Evolutionary conservation across 2,113 vertebrate genomes (phyloP).

Genomic region (Cavia aperea): DNA sequence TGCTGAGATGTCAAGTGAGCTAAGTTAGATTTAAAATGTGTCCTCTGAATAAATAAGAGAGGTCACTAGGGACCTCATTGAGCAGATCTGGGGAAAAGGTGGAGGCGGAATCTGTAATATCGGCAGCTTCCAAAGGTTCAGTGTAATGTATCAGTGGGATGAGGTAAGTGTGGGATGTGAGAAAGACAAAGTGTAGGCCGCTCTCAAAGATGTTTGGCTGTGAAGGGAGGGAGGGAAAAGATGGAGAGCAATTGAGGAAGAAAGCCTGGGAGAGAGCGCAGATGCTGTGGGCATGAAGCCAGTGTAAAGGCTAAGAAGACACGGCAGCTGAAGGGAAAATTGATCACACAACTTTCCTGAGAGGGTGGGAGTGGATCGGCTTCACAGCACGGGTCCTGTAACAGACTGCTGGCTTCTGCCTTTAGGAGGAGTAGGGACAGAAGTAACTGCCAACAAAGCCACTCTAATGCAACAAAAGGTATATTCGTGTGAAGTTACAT

Average conservation of each 20-base stretch:
- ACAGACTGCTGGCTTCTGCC: neutral
- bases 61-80: slow-evolving; percentile 48
- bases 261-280: slow-evolving; percentile 27
- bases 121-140: slow-evolving; percentile 47
- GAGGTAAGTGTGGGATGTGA: slow-evolving; percentile 63
- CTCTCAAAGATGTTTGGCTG: slow-evolving; percentile 56
- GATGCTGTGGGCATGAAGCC: slow-evolving; percentile 37
- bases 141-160: slow-evolving; percentile 48
- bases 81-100: slow-evolving; percentile 45
- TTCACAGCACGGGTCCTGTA: neutral
- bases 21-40: slow-evolving; percentile 2
- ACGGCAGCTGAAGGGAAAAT: neutral
- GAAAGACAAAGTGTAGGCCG: slow-evolving; percentile 62
- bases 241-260: slow-evolving; percentile 39
- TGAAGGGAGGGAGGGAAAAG: slow-evolving; percentile 5
- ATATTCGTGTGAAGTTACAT: neutral
- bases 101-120: slow-evolving; percentile 49
- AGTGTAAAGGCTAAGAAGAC: slow-evolving; percentile 1
- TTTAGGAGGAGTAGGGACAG: neutral
- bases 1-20: neutral
- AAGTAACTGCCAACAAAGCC: neutral
- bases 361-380: neutral
- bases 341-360: neutral
- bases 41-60: slow-evolving; percentile 12
- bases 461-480: neutral